Evolutionary conservation across 2,888 invertebrate genomes (phyloP), one percentile per base, ranked within the genome.

Genomic region (Diabrotica balteata): DNA sequence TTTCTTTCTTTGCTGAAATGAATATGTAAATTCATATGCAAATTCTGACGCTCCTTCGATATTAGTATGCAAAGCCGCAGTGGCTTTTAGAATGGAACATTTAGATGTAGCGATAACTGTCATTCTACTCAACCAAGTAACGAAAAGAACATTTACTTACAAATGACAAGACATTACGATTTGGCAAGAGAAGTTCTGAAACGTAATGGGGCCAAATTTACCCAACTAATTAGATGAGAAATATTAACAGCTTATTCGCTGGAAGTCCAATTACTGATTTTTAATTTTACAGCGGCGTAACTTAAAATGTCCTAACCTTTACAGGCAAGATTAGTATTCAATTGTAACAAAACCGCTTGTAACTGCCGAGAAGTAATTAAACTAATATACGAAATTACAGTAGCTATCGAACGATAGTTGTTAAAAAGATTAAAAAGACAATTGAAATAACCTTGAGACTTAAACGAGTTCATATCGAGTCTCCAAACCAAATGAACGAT

Each of bases 51-150:
- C 66, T 65, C 64, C 65, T 54, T 58, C 51, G 54, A 53, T 66
- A 71, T 71, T 71, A 71, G 71, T 71, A 71, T 71, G 71, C 71
- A 71, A 71, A 71, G 71, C 68, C 68, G 57, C 63, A 62, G 66
- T 68, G 68, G 59, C 71, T 71, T 71, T 68, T 61, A 72, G 69
- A 69, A 69, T 63, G 50, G 69, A 74, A 67, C 74, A 73, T 75
- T 76, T 75, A 76, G 75, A 77, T 77, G 73, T 73, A 68, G 77
- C 79, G 78, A 79, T 80, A 79, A 78, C 79, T 80, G 76, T 76
- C 75, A 77, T 78, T 77, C 76, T 73, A 74, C 74, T 74, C 73
- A 77, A 72, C 76, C 10, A 76, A 77, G 75, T 77, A 68, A 71
- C 77, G 77, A 78, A 80, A 79, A 77, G 77, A 77, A 73, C 78